Evolutionary conservation across 2,888 invertebrate species (phyloP), one percentile per base, ranked within the genome.

Genomic region (Polyommatus icarus): DNA sequence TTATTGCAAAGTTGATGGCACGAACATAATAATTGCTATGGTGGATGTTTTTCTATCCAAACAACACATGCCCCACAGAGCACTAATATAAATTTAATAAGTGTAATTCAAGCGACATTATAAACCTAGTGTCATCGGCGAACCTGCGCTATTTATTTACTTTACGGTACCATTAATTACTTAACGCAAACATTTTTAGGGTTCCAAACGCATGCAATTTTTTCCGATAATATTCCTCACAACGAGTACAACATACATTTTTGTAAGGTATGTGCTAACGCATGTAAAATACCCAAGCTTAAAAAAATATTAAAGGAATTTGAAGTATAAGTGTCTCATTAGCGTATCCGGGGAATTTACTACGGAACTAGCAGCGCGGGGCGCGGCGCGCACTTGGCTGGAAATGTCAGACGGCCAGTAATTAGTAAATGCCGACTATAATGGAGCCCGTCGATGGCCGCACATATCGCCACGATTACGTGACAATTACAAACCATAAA

Each of bases 401-500:
- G 29, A 67, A 67, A 67, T 67, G 67, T 67, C 67, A 67, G 67
- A 67, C 67, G 67, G 67, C 29, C 67, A 67, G 67, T 67, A 67
- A 67, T 67, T 67, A 67, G 67, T 67, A 29, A 67, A 67, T 67
- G 67, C 32, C 67, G 67, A 67, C 67, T 67, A 67, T 67, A 67
- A 32, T 67, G 67, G 67, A 61, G 24, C 67, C 20, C 29, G 18
- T 67, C 67, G 67, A 29, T 67, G 29, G 29, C 67, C 67, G 15
- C 67, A 67, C 67, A 67, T 67, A 67, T 32, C 67, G 67, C 67
- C 18, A 67, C 67, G 29, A 67, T 67, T 67, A 67, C 67, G 29
- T 67, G 67, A 67, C 67, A 67, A 40, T 72, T 72, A 72, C 72
- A 72, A 72, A 72, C 67, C 67, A 40, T 40, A 72, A 72, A 36